A percentile compares a stretch with the other conserved stretches of the same genome.
These are phyloP conservation scores for Bettongia penicillata DNA, from an alignment of 2,113 vertebrate species.

Conservation along the genomic window DNA sequence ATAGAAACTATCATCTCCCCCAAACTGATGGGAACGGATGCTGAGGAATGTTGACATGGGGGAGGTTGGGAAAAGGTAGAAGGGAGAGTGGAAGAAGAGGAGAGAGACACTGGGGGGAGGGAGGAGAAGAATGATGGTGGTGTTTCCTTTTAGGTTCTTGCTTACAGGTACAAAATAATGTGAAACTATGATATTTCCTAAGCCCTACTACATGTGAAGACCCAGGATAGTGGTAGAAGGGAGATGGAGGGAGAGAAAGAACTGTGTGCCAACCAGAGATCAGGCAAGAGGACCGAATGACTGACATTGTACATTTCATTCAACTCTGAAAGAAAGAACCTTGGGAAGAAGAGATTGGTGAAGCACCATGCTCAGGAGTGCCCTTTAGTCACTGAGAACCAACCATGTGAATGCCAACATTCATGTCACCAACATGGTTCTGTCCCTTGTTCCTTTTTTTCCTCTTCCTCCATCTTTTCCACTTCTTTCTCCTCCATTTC, in stretches of 20 bases:
- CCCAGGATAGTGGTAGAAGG: background rate
- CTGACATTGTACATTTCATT: constrained; percentile 66
- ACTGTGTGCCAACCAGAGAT: constrained; percentile 58
- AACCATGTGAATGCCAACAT: background rate
- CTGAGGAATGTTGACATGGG: constrained; percentile 67
- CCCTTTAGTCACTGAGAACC: background rate
- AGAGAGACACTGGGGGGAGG: background rate
- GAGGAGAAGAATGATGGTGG: background rate
- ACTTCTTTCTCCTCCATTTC: background rate
- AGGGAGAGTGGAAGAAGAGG: background rate
- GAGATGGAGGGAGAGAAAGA: constrained; percentile 60
- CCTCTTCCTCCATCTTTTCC: background rate
- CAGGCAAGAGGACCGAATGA: constrained; percentile 63
- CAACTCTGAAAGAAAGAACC: constrained; percentile 68
- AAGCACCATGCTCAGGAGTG: constrained; percentile 59
- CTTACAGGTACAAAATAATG: background rate
- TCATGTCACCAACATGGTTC: background rate
- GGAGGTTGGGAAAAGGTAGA: constrained; percentile 5
- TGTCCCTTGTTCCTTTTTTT: background rate
- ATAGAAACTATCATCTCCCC: constrained; percentile 71
- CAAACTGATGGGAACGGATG: constrained; percentile 35
- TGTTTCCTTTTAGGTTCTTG: background rate
- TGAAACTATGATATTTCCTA: constrained; percentile 16
- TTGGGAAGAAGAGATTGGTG: constrained; percentile 62
- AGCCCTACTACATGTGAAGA: constrained; percentile 44